Evolutionary conservation across 2,888 invertebrate genomes (phyloP).

Genomic region (Eremobia ochroleuca): DNA sequence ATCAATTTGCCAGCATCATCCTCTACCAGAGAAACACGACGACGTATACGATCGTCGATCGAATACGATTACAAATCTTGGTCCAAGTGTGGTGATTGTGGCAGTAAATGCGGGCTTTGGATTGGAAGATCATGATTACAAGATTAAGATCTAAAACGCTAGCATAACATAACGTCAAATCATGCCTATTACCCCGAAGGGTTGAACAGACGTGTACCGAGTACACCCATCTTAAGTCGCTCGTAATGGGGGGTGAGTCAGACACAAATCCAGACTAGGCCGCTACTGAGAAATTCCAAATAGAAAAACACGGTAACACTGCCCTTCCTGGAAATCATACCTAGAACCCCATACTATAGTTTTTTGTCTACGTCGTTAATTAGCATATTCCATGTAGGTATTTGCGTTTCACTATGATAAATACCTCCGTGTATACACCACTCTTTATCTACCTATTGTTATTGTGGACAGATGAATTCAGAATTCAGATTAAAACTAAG

Average conservation of each 20-base stretch:
- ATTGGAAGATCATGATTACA: too few relatives aligned
- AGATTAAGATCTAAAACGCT: neutral
- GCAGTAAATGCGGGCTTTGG: neutral
- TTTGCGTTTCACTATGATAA: neutral
- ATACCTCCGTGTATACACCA: neutral
- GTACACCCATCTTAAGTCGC: too few relatives aligned
- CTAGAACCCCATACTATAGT: neutral
- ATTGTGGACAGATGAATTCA: constrained; percentile 67
- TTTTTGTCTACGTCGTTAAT: too few relatives aligned
- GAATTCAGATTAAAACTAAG: constrained; percentile 81
- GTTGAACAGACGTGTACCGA: neutral
- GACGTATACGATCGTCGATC: too few relatives aligned
- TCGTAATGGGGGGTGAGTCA: neutral
- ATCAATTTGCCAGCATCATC: neutral
- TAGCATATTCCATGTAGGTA: neutral
- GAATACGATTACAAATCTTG: neutral
- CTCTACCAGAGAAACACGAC: too few relatives aligned
- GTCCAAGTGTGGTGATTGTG: neutral
- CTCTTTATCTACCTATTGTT: constrained; percentile 3
- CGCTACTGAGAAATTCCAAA: neutral
- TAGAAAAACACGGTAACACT: neutral
- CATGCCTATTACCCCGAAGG: neutral
- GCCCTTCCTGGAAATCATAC: neutral
- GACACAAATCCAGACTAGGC: neutral
- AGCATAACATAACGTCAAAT: neutral